Conservation (phyloP, 1,140 invertebrate species). For the Stegodyphus dumicola region DNA sequence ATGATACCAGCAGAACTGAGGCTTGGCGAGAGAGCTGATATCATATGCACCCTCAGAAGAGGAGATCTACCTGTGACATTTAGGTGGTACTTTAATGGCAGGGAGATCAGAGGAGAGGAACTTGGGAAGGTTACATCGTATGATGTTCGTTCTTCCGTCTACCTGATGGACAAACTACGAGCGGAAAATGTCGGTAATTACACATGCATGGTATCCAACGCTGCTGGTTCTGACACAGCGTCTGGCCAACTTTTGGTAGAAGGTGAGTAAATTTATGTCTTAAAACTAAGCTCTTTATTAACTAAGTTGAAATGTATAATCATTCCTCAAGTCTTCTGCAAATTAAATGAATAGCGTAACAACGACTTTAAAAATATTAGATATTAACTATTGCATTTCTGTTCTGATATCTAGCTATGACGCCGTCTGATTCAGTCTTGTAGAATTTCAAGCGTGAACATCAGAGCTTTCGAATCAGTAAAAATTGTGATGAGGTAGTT, state of each 20-base stretch:
- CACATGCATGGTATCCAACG: slow-evolving; percentile 43
- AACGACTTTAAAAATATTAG: no score
- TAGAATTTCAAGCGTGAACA: no score
- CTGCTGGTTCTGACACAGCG: slow-evolving; percentile 17
- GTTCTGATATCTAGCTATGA: no score
- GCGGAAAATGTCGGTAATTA: slow-evolving; percentile 57
- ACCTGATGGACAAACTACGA: slow-evolving; percentile 44
- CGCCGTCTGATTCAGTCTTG: no score
- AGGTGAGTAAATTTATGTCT: slow-evolving; percentile 16
- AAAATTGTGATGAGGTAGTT: no score
- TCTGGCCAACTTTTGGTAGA: slow-evolving; percentile 39
- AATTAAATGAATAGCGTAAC: no score
- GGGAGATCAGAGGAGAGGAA: slow-evolving; percentile 31
- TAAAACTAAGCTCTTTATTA: no score
- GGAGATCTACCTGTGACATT: slow-evolving; percentile 45
- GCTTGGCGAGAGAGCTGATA: slow-evolving; percentile 39
- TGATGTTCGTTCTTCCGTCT: slow-evolving; percentile 45
- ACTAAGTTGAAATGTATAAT: no score
- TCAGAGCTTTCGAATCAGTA: no score
- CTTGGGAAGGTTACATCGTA: slow-evolving; percentile 51
- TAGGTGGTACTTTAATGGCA: slow-evolving; percentile 50
- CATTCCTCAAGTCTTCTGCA: no score
- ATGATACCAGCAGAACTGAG: slow-evolving; percentile 49
- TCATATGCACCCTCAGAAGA: slow-evolving; percentile 47
- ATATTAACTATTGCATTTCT: no score